These are phyloP conservation scores for Philhelius pedissequus DNA, from an alignment of 2,888 invertebrate species.

Conservation along the genomic window DNA sequence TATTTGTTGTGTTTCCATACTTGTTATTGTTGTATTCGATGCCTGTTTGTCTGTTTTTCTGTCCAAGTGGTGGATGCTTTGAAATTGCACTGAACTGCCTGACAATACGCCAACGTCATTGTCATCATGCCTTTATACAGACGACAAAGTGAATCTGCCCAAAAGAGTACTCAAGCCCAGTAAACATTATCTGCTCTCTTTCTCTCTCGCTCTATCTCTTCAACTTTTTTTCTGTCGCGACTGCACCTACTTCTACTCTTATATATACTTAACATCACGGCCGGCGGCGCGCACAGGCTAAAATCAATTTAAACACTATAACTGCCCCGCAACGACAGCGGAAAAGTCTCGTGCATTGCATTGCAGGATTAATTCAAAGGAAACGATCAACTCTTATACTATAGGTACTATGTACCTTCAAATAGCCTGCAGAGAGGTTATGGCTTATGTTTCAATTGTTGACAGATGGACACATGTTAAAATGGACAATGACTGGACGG, in stretches of 20 bases:
- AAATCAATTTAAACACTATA: conserved; percentile 3
- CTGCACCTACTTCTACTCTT: not conserved
- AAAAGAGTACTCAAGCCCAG: conserved; percentile 32
- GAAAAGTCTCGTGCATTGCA: not conserved
- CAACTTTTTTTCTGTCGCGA: too few species aligned
- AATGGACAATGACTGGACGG: conserved; percentile 57
- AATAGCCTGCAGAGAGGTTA: conserved; percentile 33
- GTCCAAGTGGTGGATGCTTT: conserved; percentile 33
- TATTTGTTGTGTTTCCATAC: conserved; percentile 9
- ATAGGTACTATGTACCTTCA: conserved; percentile 2
- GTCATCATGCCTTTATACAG: not conserved
- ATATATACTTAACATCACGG: not conserved
- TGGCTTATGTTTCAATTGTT: conserved; percentile 55
- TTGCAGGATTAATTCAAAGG: conserved; percentile 56
- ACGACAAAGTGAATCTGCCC: conserved; percentile 45
- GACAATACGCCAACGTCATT: not conserved
- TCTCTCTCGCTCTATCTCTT: too few species aligned
- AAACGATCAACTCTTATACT: conserved; percentile 33
- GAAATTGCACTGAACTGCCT: conserved; percentile 20
- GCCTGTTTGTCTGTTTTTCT: conserved; percentile 54
- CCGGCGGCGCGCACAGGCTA: not conserved
- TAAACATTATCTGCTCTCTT: conserved; percentile 1
- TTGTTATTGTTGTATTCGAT: conserved; percentile 2
- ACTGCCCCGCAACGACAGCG: not conserved
- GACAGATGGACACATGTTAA: conserved; percentile 64